Evolutionary conservation across 2,888 invertebrate genomes (phyloP), one percentile per base, ranked within the genome.

Genomic region (Netelia melanura): DNA sequence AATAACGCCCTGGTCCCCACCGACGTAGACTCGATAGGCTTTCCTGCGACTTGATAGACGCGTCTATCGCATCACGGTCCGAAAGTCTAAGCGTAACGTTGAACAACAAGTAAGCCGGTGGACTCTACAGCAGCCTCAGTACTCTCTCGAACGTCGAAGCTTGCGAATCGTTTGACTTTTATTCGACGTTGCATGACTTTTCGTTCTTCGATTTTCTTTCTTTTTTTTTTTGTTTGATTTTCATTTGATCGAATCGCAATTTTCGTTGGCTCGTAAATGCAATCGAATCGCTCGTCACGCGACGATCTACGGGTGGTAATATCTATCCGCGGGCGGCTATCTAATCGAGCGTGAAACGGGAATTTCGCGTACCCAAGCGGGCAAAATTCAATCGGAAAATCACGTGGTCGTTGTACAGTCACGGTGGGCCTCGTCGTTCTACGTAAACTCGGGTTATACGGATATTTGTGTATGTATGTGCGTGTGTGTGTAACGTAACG

Each of bases 311-410:
- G 38, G 38, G 38, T 38, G 38, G 77, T 62, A 23, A 78, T 65
- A 74, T 84, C 65, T 43, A 54, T 10, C 23, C 25, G 25, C 25
- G 48, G 3, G 10, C 62, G 61, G 21, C 21, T 14, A 72, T 25
- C 64, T 83, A 84, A 86, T 87, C 87, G 79, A 67, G 83, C 79
- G 88, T 84, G 76, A 81, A 88, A 87, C 84, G 81, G 82, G 83
- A 87, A 86, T 88, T 88, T 83, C 71, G 85, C 78, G 84, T 56
- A 87, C 68, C 81, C 84, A 67, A 83, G 72, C 83, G 83, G 61
- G 43, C 58, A 81, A 68, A 48, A 87, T 86, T 85, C 64, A 81
- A 86, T 86, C 65, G 71, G 43, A 77, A 86, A 86, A 87, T 86
- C 77, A 83, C 76, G 78, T 81, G 71, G 38, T 38, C 6, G 6